Evolutionary conservation across 2,797 vertebrate species (phyloP).

Genomic region (Nasua narica): DNA sequence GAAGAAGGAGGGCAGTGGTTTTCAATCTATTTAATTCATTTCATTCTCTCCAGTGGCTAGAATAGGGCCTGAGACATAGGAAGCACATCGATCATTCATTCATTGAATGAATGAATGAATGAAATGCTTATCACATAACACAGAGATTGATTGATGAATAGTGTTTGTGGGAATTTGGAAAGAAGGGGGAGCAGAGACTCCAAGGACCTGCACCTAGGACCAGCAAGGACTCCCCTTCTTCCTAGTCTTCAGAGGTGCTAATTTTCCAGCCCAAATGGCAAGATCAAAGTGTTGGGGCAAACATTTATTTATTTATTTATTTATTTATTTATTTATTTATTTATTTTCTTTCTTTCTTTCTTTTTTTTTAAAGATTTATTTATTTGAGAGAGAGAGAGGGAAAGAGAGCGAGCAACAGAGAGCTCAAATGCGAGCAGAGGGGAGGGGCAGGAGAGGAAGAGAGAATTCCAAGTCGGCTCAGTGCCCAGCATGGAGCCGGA

Average conservation of each 20-base stretch:
- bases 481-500: not conserved
- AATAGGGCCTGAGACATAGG: not conserved
- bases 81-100: not conserved
- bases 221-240: not conserved
- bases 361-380: no score
- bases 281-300: not conserved
- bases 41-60: not conserved
- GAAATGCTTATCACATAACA: not conserved
- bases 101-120: not conserved
- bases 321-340: no score
- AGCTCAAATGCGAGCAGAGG: not conserved
- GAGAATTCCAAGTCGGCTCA: not conserved
- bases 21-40: not conserved
- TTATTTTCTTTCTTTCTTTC: no score
- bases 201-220: not conserved
- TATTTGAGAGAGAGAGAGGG: no score
- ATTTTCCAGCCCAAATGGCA: not conserved
- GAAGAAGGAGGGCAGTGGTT: not conserved
- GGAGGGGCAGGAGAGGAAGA: not conserved
- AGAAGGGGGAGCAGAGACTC: not conserved
- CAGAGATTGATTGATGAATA: not conserved
- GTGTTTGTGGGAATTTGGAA: not conserved
- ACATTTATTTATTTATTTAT: not conserved
- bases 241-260: not conserved
- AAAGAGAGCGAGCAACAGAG: no score